phyloP scores from a whole-genome alignment of 2,797 vertebrate species.

The Sitta carolinensis region DNA sequence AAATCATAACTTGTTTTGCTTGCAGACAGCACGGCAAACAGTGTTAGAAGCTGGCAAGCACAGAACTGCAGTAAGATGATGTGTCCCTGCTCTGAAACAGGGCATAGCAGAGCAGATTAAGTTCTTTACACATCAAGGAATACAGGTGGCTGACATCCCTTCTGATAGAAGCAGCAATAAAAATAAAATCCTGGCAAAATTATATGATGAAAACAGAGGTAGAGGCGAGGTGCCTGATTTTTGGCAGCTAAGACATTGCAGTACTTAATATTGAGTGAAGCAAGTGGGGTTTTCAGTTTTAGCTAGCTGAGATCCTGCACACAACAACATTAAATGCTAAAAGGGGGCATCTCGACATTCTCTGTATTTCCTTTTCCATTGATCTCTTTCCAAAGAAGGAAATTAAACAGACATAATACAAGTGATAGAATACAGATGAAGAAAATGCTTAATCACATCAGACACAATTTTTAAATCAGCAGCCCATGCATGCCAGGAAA shows the following conservation, averaged over 20 bases:
- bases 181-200: not conserved
- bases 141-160: not conserved
- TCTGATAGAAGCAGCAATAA: not conserved
- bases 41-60: not conserved
- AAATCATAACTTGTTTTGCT: not conserved
- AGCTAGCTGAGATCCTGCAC: not conserved
- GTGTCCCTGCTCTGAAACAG: not conserved
- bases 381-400: constrained; percentile 48
- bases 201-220: not conserved
- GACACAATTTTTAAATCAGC: constrained; percentile 36
- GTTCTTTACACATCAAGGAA: not conserved
- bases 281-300: not conserved
- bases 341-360: not conserved
- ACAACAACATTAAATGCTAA: constrained; percentile 5
- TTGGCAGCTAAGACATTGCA: not conserved
- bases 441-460: constrained; percentile 47
- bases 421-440: constrained; percentile 40
- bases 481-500: not conserved
- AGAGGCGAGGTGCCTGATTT: not conserved
- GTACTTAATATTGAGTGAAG: not conserved
- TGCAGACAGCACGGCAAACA: not conserved
- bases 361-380: constrained; percentile 18
- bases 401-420: constrained; percentile 43
- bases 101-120: not conserved
- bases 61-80: not conserved